Percentiles rank a stretch among this genome's conserved stretches.
phyloP scores from a whole-genome alignment of 1,140 invertebrate genomes.

The Drosophila virilis region DNA sequence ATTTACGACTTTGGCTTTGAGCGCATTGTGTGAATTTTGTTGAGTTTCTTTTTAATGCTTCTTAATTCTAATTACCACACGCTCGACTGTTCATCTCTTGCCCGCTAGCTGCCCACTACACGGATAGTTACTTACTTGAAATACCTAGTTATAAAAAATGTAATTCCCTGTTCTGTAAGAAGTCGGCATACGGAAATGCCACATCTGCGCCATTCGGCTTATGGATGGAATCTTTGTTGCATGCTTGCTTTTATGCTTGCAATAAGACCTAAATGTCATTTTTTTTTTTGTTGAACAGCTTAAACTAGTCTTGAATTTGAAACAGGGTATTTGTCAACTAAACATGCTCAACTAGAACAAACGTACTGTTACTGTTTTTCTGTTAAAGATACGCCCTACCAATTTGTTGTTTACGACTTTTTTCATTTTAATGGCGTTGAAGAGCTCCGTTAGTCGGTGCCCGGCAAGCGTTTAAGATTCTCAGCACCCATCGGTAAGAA shows the following conservation, averaged over 20 bases:
- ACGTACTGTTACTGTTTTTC: conserved; percentile 2
- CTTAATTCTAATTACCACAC: conserved; percentile 81
- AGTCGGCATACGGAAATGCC: background rate
- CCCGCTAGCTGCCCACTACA: conserved; percentile 52
- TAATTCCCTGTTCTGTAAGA: background rate
- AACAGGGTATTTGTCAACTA: conserved; percentile 5
- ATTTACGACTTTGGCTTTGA: conserved; percentile 69
- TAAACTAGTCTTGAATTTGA: background rate
- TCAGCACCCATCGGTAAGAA: conserved; percentile 46
- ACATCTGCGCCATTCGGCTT: background rate
- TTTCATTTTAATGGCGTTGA: conserved; percentile 70
- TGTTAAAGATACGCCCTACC: conserved; percentile 42
- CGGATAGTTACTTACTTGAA: background rate
- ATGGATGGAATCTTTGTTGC: background rate
- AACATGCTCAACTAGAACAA: background rate
- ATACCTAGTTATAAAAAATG: background rate
- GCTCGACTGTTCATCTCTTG: conserved; percentile 62
- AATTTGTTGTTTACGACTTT: conserved; percentile 80
- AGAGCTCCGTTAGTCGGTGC: conserved; percentile 57
- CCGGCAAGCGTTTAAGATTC: conserved; percentile 45
- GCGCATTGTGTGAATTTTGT: conserved; percentile 72
- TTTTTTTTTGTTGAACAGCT: too few species aligned
- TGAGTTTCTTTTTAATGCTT: conserved; percentile 76
- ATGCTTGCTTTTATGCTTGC: too few species aligned
- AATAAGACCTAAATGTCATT: background rate